Base-by-base conservation (phyloP, 1,140 invertebrate genomes). In the Trichomalopsis sarcophagae region DNA sequence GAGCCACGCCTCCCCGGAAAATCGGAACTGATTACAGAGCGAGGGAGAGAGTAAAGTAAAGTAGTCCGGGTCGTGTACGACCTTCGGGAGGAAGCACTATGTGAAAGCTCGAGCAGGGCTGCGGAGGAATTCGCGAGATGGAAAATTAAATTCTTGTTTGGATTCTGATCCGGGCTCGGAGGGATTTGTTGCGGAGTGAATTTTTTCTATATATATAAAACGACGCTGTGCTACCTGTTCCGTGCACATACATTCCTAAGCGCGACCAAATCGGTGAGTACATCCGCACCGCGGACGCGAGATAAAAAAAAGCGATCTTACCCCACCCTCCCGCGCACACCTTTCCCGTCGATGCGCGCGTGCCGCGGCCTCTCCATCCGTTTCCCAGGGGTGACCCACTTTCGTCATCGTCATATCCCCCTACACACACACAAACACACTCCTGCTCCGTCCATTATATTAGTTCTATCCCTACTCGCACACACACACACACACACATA, bases 331-430 rank as follows among this genome's bases (percentile, higher is more conserved):
- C 68, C 68, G 1, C 68, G n/a, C 23, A 7, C 66, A 23, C 71
- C 30, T 73, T 44, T 81, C 71, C n/a, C 36, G 23, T 71, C 36
- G 68, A 69, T 13, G 62, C 33, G 66, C 78, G 78, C 40, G 69
- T 47, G 44, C 81, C 21, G 40, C 50, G 73, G 40, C 23, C 40
- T 27, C 62, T 27, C 47, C 55, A 50, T 40, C 47, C 73, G 27
- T 81, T 75, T 84, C 36, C 88, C 85, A 86, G 86, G 87, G 87
- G 85, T 91, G 89, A 90, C 90, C 89, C 81, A 91, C 86, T 89
- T 91, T 89, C 87, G 40, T 88, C 86, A 88, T 62, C 55, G 55
- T 62, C 55, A 62, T n/a, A 62, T 87, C 89, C 84, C 81, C 71
- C 80, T 79, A 73, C 76, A 87, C 87, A 84, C 81, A 85, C 86